Conservation (phyloP, 2,797 vertebrate species). For the Rhinophrynus dorsalis region DNA sequence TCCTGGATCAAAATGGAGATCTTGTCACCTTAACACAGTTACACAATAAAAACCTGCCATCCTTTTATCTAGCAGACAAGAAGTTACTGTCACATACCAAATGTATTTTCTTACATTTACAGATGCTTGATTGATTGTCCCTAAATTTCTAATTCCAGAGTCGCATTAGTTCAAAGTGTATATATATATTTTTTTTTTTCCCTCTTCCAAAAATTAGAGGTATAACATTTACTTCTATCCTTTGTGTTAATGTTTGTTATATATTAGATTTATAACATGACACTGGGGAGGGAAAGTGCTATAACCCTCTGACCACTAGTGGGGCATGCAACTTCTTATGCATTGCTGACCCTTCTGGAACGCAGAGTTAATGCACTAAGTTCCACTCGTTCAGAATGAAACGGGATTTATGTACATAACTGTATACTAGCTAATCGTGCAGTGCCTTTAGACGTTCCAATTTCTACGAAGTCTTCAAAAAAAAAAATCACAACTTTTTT, state of each 20-base stretch:
- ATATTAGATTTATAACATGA: not conserved
- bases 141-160: not conserved
- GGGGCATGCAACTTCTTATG: no score
- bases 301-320: no score
- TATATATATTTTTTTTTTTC: not conserved
- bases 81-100: not conserved
- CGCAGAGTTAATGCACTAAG: not conserved
- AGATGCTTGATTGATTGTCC: conserved; percentile 32
- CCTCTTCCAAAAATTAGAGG: no score
- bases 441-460: conserved; percentile 73
- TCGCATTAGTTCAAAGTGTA: not conserved
- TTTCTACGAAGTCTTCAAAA: conserved; percentile 72
- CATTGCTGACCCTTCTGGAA: no score
- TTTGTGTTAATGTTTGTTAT: not conserved
- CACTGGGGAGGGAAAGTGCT: not conserved
- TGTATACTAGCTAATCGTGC: conserved; percentile 64
- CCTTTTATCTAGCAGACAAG: no score
- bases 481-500: conserved; percentile 49
- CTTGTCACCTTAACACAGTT: no score
- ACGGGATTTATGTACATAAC: conserved; percentile 59
- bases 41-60: no score
- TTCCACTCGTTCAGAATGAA: not conserved
- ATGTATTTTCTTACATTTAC: not conserved
- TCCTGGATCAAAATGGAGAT: no score
- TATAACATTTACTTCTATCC: no score